Percentiles rank a stretch among this genome's conserved stretches.
These are phyloP conservation scores for Sarcoramphus papa DNA, from an alignment of 2,797 vertebrate genomes.

Conservation along the genomic window DNA sequence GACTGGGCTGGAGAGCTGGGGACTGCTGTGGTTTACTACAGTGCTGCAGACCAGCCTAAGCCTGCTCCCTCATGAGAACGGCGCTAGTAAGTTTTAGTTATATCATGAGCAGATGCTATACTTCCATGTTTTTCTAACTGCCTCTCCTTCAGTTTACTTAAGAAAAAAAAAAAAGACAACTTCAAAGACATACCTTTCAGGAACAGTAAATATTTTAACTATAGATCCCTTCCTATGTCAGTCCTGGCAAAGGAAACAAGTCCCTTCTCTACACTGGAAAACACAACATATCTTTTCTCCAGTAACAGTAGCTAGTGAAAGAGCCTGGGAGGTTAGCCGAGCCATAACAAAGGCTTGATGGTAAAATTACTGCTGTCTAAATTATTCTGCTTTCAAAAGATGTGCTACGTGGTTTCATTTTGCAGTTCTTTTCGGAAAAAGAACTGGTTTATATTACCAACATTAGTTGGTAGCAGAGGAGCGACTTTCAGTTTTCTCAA, in stretches of 20 bases:
- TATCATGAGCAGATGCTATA: neutral
- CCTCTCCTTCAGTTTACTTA: neutral
- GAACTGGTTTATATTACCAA: neutral
- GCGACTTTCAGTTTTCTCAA: constrained; percentile 23
- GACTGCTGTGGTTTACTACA: neutral
- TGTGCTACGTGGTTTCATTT: neutral
- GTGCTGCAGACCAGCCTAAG: neutral
- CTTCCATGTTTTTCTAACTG: neutral
- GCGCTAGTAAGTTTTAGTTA: neutral
- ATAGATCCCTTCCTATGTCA: neutral
- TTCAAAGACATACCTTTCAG: neutral
- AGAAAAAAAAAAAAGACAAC: no score
- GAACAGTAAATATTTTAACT: neutral
- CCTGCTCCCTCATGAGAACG: fast-evolving
- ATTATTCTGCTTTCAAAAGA: neutral
- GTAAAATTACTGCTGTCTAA: neutral
- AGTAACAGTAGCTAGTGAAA: neutral
- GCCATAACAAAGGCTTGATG: neutral
- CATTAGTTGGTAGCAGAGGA: neutral
- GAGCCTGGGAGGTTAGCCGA: neutral
- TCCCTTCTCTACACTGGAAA: neutral
- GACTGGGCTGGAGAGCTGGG: neutral
- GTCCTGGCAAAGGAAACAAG: neutral
- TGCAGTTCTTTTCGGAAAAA: neutral
- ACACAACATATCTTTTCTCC: neutral